phyloP scores from a whole-genome alignment of 2,113 vertebrate genomes.

The Lutjanus erythropterus region DNA sequence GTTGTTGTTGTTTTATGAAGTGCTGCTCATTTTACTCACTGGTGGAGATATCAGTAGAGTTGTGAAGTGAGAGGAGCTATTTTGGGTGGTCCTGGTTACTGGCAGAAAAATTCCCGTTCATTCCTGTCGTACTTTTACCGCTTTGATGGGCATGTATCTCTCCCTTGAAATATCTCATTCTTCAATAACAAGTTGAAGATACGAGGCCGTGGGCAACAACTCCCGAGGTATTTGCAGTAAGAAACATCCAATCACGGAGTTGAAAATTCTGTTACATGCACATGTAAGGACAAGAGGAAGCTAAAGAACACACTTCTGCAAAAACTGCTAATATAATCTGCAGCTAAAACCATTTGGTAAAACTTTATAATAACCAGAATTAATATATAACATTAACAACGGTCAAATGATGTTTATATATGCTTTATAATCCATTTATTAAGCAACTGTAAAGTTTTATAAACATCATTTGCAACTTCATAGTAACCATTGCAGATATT shows the following conservation, averaged over 20 bases:
- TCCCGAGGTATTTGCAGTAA: not conserved
- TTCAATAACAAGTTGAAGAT: not conserved
- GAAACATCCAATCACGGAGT: not conserved
- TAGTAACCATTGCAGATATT: no score
- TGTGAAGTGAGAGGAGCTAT: not conserved
- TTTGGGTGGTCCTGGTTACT: not conserved
- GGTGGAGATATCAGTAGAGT: not conserved
- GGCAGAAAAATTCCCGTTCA: not conserved
- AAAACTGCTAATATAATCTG: not conserved
- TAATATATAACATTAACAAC: no score
- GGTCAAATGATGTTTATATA: no score
- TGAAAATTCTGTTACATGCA: not conserved
- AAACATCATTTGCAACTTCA: no score
- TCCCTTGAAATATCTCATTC: not conserved
- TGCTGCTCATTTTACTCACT: constrained; percentile 4
- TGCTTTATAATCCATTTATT: no score
- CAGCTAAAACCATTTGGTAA: not conserved
- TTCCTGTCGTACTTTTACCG: not conserved
- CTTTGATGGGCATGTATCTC: not conserved
- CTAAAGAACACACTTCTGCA: not conserved
- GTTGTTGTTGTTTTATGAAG: not conserved
- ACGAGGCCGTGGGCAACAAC: not conserved
- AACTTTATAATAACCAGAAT: no score
- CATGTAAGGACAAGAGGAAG: not conserved
- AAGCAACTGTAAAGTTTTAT: no score